Evolutionary conservation across 2,888 invertebrate species (phyloP), one percentile per base, ranked within the genome.

Genomic region (Nomada lathburiana): DNA sequence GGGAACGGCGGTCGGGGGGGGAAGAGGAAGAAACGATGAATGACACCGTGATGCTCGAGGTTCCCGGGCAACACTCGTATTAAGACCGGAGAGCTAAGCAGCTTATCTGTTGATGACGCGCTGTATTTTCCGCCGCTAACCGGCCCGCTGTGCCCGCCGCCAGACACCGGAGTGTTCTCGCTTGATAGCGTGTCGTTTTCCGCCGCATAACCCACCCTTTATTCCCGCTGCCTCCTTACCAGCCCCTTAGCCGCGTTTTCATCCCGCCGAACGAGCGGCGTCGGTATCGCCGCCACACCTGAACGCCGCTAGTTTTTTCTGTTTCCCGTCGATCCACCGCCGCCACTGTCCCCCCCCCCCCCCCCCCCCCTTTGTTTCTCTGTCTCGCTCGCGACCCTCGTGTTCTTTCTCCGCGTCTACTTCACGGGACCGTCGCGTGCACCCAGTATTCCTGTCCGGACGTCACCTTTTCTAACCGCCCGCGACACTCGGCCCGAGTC

Each of bases 101-200:
- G 92, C 92, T 92, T 92, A 92, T 92, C 92, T 90, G 90, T 91
- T 91, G 91, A 92, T 90, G 92, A 92, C 92, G 92, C 92, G 89
- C 91, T 91, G 92, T 91, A 91, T 91, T 91, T 91, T 91, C 89
- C 87, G 82, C 83, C 88, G 85, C 89, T 90, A 90, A 86, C 85
- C 84, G 72, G 59, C 75, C 74, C 74, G 16, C 65, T 63, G 62
- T 63, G 44, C 42, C 79, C 70, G 67, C 74, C 23, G 63, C 75
- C 75, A 73, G 80, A 77, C 79, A 75, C 57, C 71, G 75, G 92
- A 92, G 92, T 92, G 92, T 92, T 91, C 86, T 68, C 80, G 88
- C 88, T 91, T 91, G 92, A 92, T 92, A 92, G 91, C 90, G 89
- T 89, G 88, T 91, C 91, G 89, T 90, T 90, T 89, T 89, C 89